phyloP scores from a whole-genome alignment of 1,140 invertebrate species.

The Trichonephila inaurata region DNA sequence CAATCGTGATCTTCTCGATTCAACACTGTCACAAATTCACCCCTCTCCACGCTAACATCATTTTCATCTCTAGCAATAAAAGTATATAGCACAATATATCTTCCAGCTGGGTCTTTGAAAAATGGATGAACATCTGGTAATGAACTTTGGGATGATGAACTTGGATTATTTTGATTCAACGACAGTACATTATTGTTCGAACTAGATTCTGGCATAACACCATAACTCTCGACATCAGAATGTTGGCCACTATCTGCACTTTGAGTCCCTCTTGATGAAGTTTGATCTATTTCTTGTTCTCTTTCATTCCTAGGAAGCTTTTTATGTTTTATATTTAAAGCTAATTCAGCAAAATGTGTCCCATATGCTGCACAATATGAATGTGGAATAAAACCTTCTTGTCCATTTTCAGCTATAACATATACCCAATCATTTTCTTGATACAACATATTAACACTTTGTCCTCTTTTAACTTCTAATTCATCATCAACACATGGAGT shows the following conservation, averaged over 20 bases:
- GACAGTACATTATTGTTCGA: constrained; percentile 55
- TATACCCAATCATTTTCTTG: constrained; percentile 98
- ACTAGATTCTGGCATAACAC: constrained; percentile 81
- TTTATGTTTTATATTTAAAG: constrained; percentile 87
- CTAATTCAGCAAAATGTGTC: constrained; percentile 88
- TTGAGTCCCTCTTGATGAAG: constrained; percentile 62
- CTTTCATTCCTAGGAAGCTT: constrained; percentile 87
- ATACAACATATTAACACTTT: constrained; percentile 95
- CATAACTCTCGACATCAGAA: constrained; percentile 86
- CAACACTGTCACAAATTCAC: constrained; percentile 95
- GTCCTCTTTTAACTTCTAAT: constrained; percentile 88
- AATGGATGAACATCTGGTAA: constrained; percentile 89
- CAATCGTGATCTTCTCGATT: constrained; percentile 97
- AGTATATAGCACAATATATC: constrained; percentile 96
- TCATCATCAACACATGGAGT: constrained; percentile 97
- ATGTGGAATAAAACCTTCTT: constrained; percentile 95
- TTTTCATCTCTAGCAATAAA: constrained; percentile 96
- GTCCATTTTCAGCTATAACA: constrained; percentile 92
- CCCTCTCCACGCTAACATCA: constrained; percentile 94
- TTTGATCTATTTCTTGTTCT: constrained; percentile 76
- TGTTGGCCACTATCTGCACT: constrained; percentile 80
- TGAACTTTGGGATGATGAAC: constrained; percentile 72
- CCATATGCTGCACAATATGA: constrained; percentile 94
- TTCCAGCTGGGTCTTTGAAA: constrained; percentile 93
- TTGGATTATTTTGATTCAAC: constrained; percentile 64